Percentiles rank a stretch among this genome's conserved stretches.
phyloP scores from a whole-genome alignment of 2,797 vertebrate species.

The Sebastes umbrosus region DNA sequence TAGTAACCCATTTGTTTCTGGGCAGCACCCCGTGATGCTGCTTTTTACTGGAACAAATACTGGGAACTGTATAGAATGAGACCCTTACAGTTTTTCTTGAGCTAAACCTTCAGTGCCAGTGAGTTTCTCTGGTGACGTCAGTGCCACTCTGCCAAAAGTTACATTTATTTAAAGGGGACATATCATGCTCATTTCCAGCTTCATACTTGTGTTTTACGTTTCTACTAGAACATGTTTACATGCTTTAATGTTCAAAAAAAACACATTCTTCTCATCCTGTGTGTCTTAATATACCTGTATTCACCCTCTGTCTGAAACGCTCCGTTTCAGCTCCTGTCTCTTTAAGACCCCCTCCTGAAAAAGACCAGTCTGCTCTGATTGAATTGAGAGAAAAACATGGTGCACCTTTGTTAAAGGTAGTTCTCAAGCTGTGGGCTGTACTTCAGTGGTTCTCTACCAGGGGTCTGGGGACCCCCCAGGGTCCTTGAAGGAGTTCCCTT shows the following conservation, averaged over 20 bases:
- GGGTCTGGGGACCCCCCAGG: too few species aligned
- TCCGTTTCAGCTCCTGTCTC: too few species aligned
- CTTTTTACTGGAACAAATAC: constrained; percentile 64
- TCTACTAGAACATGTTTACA: background rate
- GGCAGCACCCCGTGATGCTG: constrained; percentile 50
- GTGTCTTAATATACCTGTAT: too few species aligned
- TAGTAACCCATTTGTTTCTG: constrained; percentile 64
- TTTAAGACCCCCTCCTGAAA: too few species aligned
- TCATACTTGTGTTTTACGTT: background rate
- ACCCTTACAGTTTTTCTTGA: constrained; percentile 9
- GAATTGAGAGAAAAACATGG: too few species aligned
- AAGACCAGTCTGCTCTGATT: too few species aligned
- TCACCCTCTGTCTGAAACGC: too few species aligned
- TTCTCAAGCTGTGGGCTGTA: too few species aligned
- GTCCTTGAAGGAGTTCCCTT: too few species aligned
- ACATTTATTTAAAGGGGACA: background rate
- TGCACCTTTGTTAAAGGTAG: too few species aligned
- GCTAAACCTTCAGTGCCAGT: constrained; percentile 1
- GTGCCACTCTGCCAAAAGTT: background rate
- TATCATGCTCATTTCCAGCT: background rate
- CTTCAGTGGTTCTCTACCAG: too few species aligned
- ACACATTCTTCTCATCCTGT: too few species aligned
- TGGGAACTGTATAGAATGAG: constrained; percentile 39
- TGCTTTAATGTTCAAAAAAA: background rate
- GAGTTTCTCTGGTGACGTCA: background rate